phyloP scores from a whole-genome alignment of 2,797 vertebrate species.

The Semaprochilodus insignis region DNA sequence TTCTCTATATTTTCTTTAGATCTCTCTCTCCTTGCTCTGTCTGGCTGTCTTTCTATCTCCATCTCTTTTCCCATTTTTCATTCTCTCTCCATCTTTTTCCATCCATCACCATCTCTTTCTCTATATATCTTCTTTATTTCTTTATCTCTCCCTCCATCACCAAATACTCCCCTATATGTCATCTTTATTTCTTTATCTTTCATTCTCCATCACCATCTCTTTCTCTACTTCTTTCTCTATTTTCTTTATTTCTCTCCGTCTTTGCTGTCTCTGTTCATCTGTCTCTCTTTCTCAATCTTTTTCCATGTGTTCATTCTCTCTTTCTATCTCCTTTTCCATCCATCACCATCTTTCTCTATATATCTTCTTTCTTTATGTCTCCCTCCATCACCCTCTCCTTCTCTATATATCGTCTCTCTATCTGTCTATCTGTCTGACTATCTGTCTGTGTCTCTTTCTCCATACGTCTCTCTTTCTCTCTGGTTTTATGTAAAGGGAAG shows the following conservation, averaged over 20 bases:
- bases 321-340: neutral
- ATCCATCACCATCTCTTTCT: neutral
- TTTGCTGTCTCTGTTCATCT: neutral
- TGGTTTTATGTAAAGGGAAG: conserved; percentile 70
- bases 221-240: no score
- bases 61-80: neutral
- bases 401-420: neutral
- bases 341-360: no score
- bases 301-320: conserved; percentile 25
- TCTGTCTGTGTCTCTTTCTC: neutral
- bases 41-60: neutral
- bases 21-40: neutral
- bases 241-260: neutral
- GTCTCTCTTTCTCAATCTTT: neutral
- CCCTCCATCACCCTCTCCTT: conserved; percentile 31
- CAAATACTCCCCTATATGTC: no score
- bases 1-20: no score
- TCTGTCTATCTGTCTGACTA: neutral
- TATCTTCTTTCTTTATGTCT: neutral
- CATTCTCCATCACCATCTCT: no score
- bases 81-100: neutral
- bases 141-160: conserved; percentile 23
- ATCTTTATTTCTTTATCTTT: neutral
- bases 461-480: neutral
- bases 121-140: conserved; percentile 10